Base-by-base conservation (phyloP, 2,113 vertebrate species). In the Paramormyrops kingsleyae region DNA sequence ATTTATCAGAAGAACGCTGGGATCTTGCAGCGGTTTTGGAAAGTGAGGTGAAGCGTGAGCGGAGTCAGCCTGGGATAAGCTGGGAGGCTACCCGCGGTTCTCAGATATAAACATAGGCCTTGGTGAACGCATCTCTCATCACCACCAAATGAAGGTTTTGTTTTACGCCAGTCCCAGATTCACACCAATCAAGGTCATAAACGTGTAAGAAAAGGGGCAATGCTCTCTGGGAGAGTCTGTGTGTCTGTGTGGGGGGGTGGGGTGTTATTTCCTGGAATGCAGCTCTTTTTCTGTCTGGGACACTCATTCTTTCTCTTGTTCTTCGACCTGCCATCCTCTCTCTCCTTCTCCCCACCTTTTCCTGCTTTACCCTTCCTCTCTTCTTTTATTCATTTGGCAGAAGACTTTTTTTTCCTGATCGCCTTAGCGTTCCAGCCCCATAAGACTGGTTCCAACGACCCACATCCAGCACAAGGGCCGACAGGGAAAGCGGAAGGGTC, bases 231-330 rank as follows among this genome's bases (percentile, higher is more conserved):
- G n/a, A n/a, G n/a, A n/a, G n/a, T n/a, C n/a, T 47, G 10, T 52
- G 50, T 52, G 50, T 17, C 12, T 12, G 47, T 47, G 47, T 49
- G 47, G 12, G 49, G 12, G 50, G 1, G 50, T 15, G 15, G 50
- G 92, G 93, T 93, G 90, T 87, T 77, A 93, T 93, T 95, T 95
- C 93, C 94, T 93, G 93, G 70, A 83, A 88, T 93, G 90, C 91
- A 93, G 92, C 52, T 42, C 46, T 88, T 93, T 91, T 84, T 92
- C 86, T 92, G 90, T 91, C 90, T 90, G 62, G 42, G 90, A 92
- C 89, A 90, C 91, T 92, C 91, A 92, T 93, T 93, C 92, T 94
- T 93, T 93, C 89, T 91, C 90, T 92, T 90, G 92, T 93, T 93
- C 92, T 94, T 93, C 93, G 19, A 42, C 49, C 77, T 83, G 88